Conservation (phyloP, 2,797 vertebrate genomes). For the Petrocephalus sullivani region DNA sequence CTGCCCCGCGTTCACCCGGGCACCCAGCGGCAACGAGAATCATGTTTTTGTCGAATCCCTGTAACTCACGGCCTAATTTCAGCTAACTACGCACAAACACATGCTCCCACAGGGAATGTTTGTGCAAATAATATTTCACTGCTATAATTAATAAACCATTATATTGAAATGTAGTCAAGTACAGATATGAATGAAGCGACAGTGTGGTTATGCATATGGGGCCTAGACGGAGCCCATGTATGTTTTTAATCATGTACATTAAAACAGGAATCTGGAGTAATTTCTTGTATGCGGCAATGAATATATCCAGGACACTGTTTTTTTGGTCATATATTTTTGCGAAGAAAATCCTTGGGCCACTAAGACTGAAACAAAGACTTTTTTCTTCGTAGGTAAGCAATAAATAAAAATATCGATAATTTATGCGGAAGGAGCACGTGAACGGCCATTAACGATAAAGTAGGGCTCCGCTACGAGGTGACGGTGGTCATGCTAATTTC, state of each 20-base stretch:
- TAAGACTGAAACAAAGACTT: not conserved
- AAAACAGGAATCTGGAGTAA: not conserved
- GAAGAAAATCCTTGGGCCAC: not conserved
- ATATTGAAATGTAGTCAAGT: not conserved
- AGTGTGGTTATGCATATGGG: not conserved
- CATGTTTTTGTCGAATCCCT: not conserved
- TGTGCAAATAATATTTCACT: constrained; percentile 3
- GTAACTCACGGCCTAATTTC: not conserved
- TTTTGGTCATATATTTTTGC: not conserved
- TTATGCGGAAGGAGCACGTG: constrained; percentile 8
- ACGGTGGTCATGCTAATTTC: not conserved
- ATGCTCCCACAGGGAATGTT: not conserved
- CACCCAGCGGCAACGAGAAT: not conserved
- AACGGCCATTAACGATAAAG: not conserved
- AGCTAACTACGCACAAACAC: not conserved
- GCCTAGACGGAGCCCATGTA: not conserved
- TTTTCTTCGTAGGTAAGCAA: constrained; percentile 11
- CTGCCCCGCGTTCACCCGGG: not conserved
- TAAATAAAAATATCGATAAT: not conserved
- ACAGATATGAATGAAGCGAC: not conserved
- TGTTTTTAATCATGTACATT: not conserved
- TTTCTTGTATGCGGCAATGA: not conserved
- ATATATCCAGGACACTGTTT: not conserved
- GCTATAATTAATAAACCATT: constrained; percentile 11
- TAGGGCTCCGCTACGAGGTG: not conserved